Percentiles rank a stretch among this genome's conserved stretches.
These are phyloP conservation scores for Margaritifera margaritifera DNA, from an alignment of 2,888 invertebrate species.

Conservation along the genomic window DNA sequence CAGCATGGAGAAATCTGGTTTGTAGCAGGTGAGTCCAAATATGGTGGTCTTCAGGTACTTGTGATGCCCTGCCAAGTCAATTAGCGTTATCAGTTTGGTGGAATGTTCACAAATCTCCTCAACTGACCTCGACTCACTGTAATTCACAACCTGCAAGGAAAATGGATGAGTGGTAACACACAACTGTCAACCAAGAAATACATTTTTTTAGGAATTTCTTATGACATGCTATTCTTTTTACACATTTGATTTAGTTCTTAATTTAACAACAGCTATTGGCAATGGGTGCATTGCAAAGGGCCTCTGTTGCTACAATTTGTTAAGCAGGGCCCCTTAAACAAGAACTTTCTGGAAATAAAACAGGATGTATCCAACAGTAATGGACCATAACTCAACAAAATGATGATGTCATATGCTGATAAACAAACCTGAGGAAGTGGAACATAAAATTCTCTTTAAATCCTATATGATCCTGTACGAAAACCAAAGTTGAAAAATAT, in stretches of 20 bases:
- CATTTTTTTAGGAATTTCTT: neutral
- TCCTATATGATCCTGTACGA: no score
- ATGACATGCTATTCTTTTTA: neutral
- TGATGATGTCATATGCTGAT: no score
- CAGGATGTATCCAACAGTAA: no score
- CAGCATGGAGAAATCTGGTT: slow-evolving; percentile 92
- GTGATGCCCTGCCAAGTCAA: slow-evolving; percentile 96
- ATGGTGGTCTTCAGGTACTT: slow-evolving; percentile 97
- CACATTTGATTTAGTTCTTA: neutral
- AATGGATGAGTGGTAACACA: neutral
- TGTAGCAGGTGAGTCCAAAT: slow-evolving; percentile 93
- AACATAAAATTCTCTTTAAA: no score
- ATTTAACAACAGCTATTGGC: no score
- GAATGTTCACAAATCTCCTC: slow-evolving; percentile 95
- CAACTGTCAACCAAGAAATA: neutral
- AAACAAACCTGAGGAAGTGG: no score
- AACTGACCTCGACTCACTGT: slow-evolving; percentile 89
- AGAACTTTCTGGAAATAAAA: no score
- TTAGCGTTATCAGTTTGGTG: slow-evolving; percentile 88
- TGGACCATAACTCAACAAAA: no score
- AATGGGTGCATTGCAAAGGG: no score
- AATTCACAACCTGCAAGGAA: slow-evolving; percentile 82
- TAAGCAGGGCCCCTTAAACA: no score
- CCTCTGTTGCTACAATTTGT: no score
- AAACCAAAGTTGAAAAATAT: no score